These are phyloP conservation scores for Danaus melanippus DNA, from an alignment of 1,140 invertebrate genomes.

Conservation along the genomic window DNA sequence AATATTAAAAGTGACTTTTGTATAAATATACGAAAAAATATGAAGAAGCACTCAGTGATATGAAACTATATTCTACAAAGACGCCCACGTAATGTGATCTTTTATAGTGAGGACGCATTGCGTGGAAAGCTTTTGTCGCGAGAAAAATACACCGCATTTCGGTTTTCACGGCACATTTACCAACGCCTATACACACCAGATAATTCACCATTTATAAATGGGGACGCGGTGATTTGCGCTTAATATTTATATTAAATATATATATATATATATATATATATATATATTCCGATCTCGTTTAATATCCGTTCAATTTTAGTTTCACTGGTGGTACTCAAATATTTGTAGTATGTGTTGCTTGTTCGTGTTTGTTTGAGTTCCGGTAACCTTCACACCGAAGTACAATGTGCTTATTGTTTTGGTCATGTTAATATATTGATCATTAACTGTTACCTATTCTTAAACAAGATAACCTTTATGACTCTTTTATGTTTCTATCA, in stretches of 20 bases:
- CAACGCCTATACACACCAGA: conserved; percentile 42
- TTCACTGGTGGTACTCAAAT: conserved; percentile 19
- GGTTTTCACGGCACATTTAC: conserved; percentile 62
- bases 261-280: background rate
- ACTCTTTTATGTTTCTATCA: background rate
- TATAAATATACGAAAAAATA: too few species aligned
- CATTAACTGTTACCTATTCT: background rate
- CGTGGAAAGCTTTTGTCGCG: conserved; percentile 53
- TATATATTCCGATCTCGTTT: conserved; percentile 1
- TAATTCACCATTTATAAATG: conserved; percentile 62
- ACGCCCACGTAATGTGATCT: conserved; percentile 3
- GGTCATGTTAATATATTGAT: conserved; percentile 3
- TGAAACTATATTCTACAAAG: too few species aligned
- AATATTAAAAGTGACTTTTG: too few species aligned
- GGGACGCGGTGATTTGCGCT: conserved; percentile 43
- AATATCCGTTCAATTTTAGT: conserved; percentile 9
- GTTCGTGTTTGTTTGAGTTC: conserved; percentile 14
- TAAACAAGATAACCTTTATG: background rate
- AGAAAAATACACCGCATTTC: conserved; percentile 55
- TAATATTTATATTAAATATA: conserved; percentile 21
- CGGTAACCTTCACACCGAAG: conserved; percentile 10
- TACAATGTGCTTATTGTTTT: too few species aligned
- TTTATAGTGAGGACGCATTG: conserved; percentile 30
- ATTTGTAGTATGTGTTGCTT: conserved; percentile 18
- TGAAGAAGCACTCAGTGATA: too few species aligned